Evolutionary conservation across 2,113 vertebrate species (phyloP), one percentile per base, ranked within the genome.

Genomic region (Urocynchramus pylzowi): DNA sequence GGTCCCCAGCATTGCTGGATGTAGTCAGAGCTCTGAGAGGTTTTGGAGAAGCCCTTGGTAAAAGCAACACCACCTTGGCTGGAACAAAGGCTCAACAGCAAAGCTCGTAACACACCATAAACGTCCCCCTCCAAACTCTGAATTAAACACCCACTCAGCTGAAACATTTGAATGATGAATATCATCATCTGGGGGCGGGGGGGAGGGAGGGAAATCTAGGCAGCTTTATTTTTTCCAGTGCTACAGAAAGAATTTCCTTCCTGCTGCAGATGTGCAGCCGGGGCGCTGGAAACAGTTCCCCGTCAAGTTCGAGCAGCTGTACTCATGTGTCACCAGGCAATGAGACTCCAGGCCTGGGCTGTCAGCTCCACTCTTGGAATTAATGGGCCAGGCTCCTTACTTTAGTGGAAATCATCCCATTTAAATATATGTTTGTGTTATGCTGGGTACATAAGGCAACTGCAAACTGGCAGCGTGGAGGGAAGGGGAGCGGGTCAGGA

Each of bases 211-310:
- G 81, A 79, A 91, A 95, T 78, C 83, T 81, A 81, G 83, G 92
- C 76, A 1, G 71, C 75, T 93, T 96, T 96, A 76, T 91, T 96
- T 59, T 95, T 96, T 94, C 96, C 96, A 96, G 85, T 1, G 0
- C 60, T 86, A 18, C 79, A 90, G 87, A 96, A 96, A 96, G 90
- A 92, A 95, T 97, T 97, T 96, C 96, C 96, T 97, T 97, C 96
- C 96, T 96, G 52, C 88, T 90, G 93, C 96, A 97, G 96, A 97
- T 97, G 96, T 94, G 93, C 96, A 93, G 83, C 86, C 47, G 18
- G 56, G 53, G 92, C 5, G 13, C 93, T 97, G 96, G 96, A 95
- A 97, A 92, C 76, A 87, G 93, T 91, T 97, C 91, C 90, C 96
- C 41, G 1, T 89, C 92, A 71, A 87, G 76, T 79, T 78, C 4